A percentile compares a stretch with the other conserved stretches of the same genome.
These are phyloP conservation scores for Halichoeres trimaculatus DNA, from an alignment of 2,113 vertebrate genomes.

Conservation along the genomic window DNA sequence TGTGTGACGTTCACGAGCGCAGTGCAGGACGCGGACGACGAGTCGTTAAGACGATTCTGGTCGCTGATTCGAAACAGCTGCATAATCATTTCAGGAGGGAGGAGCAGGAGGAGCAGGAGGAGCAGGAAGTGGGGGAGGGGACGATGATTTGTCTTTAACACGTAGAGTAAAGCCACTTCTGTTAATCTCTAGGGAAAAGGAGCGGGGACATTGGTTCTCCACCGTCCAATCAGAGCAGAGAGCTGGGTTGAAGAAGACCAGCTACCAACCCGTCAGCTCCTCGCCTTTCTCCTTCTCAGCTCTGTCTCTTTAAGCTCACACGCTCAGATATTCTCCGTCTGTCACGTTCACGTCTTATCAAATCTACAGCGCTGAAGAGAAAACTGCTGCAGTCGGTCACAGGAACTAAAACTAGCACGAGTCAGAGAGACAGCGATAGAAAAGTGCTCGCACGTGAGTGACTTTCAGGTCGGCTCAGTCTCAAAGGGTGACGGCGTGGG, in stretches of 20 bases:
- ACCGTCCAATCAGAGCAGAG: slow-evolving; percentile 21
- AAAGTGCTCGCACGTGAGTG: neutral
- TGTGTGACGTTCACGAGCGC: slow-evolving; percentile 24
- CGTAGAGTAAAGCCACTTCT: slow-evolving; percentile 44
- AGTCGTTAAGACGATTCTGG: slow-evolving; percentile 32
- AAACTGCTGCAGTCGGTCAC: slow-evolving; percentile 1
- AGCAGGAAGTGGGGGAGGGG: slow-evolving; percentile 13
- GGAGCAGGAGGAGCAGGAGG: slow-evolving; percentile 8
- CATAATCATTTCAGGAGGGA: neutral
- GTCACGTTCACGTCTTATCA: neutral
- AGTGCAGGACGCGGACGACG: slow-evolving; percentile 21
- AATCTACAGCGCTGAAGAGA: slow-evolving; percentile 1
- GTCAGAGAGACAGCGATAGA: neutral
- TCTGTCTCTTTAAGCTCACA: neutral
- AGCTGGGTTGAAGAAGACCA: slow-evolving; percentile 66
- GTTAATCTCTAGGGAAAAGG: neutral
- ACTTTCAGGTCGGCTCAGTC: slow-evolving; percentile 22
- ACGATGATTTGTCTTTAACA: slow-evolving; percentile 37
- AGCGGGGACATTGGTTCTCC: slow-evolving; percentile 13
- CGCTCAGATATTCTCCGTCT: neutral
- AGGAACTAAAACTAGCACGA: slow-evolving; percentile 1
- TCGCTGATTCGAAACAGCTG: slow-evolving; percentile 36
- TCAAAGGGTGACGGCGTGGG: slow-evolving; percentile 16
- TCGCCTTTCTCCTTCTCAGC: neutral
- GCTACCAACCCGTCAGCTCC: slow-evolving; percentile 62